Conservation (phyloP, 2,888 invertebrate species). For the Pasiphila rectangulata region DNA sequence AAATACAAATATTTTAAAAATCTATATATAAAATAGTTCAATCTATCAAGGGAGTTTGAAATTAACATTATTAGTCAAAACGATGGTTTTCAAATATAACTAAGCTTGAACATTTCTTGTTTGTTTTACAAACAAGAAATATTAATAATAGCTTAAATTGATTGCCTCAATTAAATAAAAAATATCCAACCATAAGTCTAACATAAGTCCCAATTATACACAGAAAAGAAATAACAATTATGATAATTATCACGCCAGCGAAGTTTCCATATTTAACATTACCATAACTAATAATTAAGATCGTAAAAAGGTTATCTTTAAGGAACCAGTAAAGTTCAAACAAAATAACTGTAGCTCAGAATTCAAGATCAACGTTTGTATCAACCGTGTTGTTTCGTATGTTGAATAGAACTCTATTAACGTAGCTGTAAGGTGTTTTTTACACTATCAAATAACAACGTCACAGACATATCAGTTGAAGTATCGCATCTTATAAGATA, state of each 20-base stretch:
- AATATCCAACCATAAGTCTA: slow-evolving; percentile 3
- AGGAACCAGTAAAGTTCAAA: slow-evolving; percentile 71
- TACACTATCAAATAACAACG: slow-evolving; percentile 8
- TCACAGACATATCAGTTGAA: slow-evolving; percentile 23
- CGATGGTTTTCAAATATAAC: too few relatives aligned
- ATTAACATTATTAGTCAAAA: too few relatives aligned
- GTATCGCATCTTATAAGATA: slow-evolving; percentile 46
- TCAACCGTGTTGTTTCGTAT: neutral
- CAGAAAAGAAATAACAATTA: slow-evolving; percentile 64
- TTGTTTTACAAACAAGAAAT: neutral
- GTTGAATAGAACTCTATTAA: slow-evolving; percentile 2
- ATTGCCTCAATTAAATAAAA: too few relatives aligned
- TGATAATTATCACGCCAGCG: slow-evolving; percentile 69
- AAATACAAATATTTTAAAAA: too few relatives aligned
- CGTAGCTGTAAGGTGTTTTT: slow-evolving; percentile 4
- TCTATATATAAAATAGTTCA: too few relatives aligned
- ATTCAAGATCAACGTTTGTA: slow-evolving; percentile 49
- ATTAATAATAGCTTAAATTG: neutral
- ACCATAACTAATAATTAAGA: slow-evolving; percentile 70
- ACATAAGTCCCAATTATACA: slow-evolving; percentile 49
- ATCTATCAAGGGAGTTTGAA: too few relatives aligned
- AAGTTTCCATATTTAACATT: slow-evolving; percentile 53
- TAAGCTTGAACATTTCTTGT: too few relatives aligned
- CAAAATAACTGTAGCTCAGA: slow-evolving; percentile 66
- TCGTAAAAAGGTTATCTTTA: slow-evolving; percentile 67